Evolutionary conservation across 2,113 vertebrate species (phyloP).

Genomic region (Ancistrus triradiatus): DNA sequence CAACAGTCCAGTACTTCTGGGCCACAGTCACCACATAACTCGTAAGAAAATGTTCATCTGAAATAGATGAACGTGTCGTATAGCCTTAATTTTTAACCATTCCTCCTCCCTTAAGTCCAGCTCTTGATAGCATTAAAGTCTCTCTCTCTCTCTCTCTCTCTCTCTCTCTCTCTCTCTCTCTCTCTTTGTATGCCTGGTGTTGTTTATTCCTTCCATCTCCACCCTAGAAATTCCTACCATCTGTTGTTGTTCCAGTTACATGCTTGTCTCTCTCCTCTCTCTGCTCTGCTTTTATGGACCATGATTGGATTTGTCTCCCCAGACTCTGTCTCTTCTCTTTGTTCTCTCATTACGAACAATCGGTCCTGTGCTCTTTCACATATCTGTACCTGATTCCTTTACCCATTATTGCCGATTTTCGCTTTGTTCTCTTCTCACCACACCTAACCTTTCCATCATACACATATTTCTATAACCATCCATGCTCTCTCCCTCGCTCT

Average conservation of each 20-base stretch:
- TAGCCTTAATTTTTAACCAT: slow-evolving; percentile 7
- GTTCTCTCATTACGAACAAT: not conserved
- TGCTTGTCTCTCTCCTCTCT: not conserved
- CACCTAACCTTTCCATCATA: not conserved
- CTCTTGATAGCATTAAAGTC: not conserved
- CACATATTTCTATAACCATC: not conserved
- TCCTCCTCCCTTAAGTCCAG: not conserved
- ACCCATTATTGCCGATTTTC: not conserved
- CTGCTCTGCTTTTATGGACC: not conserved
- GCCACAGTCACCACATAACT: too few species aligned
- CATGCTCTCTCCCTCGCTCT: slow-evolving; percentile 4
- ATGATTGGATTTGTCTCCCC: too few species aligned
- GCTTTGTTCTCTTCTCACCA: not conserved
- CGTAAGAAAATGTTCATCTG: too few species aligned
- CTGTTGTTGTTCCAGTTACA: not conserved
- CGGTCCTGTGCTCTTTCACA: not conserved
- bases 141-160: not conserved
- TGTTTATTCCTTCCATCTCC: not conserved
- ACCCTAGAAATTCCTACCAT: not conserved
- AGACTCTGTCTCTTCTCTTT: slow-evolving; percentile 7
- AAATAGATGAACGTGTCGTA: too few species aligned
- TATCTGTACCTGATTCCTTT: not conserved
- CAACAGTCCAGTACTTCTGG: too few species aligned
- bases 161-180: not conserved
- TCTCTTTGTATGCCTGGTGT: too few species aligned